These are phyloP conservation scores for Anguilla obscura DNA, from an alignment of 2,797 vertebrate genomes.

Conservation along the genomic window DNA sequence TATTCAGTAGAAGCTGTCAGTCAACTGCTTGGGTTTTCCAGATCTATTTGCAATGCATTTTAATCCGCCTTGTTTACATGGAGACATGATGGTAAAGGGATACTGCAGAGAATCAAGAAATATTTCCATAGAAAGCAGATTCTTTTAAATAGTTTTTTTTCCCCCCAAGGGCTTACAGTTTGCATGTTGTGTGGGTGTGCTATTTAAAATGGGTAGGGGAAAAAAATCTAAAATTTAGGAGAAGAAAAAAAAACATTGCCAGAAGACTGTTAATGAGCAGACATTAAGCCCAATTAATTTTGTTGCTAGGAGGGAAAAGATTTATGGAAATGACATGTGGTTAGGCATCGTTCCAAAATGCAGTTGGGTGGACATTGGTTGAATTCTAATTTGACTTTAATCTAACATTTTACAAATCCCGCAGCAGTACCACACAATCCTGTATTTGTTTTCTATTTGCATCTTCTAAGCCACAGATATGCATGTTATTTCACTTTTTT, in stretches of 20 bases:
- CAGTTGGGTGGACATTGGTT: conserved; percentile 30
- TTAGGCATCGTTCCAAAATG: conserved; percentile 48
- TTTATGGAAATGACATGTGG: conserved; percentile 54
- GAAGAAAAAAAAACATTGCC: conserved; percentile 40
- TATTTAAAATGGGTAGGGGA: conserved; percentile 52
- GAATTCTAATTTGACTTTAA: conserved; percentile 35
- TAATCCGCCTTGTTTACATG: conserved; percentile 53
- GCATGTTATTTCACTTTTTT: neutral
- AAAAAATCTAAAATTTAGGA: conserved; percentile 50
- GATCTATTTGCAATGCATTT: conserved; percentile 61
- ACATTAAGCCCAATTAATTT: conserved; percentile 58
- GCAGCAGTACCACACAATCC: neutral
- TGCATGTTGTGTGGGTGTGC: conserved; percentile 48
- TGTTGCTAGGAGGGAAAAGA: conserved; percentile 52
- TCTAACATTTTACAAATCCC: conserved; percentile 18
- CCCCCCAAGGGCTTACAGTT: conserved; percentile 51
- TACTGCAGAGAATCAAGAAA: conserved; percentile 45
- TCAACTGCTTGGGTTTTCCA: conserved; percentile 54
- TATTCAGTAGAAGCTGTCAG: conserved; percentile 62
- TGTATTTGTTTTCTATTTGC: neutral
- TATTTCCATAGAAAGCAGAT: conserved; percentile 58
- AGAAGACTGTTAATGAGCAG: conserved; percentile 55
- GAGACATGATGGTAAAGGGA: conserved; percentile 37
- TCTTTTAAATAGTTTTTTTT: conserved; percentile 40
- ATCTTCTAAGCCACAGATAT: neutral